Evolutionary conservation across 2,113 vertebrate species (phyloP).

Genomic region (Arizona elegans): DNA sequence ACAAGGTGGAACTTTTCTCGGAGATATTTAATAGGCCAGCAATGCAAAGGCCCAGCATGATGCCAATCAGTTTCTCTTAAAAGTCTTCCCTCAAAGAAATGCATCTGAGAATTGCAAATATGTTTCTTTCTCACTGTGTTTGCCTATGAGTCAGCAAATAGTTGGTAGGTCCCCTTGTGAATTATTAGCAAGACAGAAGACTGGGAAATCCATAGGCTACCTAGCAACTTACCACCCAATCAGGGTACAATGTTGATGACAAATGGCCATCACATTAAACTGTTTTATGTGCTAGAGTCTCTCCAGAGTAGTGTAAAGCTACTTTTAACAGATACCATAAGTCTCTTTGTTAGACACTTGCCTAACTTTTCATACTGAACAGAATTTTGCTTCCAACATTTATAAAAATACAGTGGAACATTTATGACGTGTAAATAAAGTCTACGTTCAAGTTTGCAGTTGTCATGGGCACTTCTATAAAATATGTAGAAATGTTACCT

Average conservation of each 20-base stretch:
- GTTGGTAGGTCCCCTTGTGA: slow-evolving; percentile 24
- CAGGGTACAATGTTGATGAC: not conserved
- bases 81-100: not conserved
- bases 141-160: not conserved
- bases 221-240: slow-evolving; percentile 10
- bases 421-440: not conserved
- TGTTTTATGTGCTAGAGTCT: not conserved
- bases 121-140: slow-evolving; percentile 2
- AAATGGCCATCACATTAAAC: not conserved
- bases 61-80: not conserved
- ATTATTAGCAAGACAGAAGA: not conserved
- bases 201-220: not conserved
- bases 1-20: not conserved
- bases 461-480: not conserved
- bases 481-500: not conserved
- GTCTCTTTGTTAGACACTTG: not conserved
- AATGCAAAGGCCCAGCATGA: not conserved
- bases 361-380: not conserved
- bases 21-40: not conserved
- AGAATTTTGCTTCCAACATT: not conserved
- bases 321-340: not conserved
- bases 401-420: not conserved
- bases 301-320: not conserved
- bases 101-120: slow-evolving; percentile 9
- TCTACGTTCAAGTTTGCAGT: not conserved